Percentiles rank a stretch among this genome's conserved stretches.
Conservation (phyloP, 2,797 vertebrate species). For the Poliocrania exsul region DNA sequence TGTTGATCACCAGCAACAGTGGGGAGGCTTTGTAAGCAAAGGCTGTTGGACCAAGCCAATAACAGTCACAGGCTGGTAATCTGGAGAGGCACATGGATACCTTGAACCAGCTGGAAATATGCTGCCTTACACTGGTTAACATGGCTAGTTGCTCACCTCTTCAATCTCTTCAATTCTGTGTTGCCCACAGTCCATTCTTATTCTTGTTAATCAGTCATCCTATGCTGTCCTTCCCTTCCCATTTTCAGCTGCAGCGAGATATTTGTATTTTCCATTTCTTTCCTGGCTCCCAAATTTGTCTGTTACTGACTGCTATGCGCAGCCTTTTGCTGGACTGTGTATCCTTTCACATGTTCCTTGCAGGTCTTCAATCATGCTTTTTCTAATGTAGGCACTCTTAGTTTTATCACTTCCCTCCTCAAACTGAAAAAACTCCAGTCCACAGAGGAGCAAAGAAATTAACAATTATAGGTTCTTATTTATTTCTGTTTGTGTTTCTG, state of each 20-base stretch:
- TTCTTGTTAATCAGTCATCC: accelerated
- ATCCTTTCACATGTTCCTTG: not conserved
- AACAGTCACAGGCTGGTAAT: not conserved
- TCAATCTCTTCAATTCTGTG: not conserved
- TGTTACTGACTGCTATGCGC: not conserved
- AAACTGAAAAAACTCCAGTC: not conserved
- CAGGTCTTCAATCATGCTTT: not conserved
- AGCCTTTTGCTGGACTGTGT: not conserved
- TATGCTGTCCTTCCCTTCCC: not conserved
- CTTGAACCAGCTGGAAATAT: not conserved
- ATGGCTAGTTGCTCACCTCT: not conserved
- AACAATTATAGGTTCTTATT: not conserved
- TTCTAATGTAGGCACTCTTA: not conserved
- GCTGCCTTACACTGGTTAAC: not conserved
- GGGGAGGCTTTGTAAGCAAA: not conserved
- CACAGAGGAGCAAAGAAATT: not conserved
- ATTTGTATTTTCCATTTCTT: not conserved
- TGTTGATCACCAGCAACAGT: not conserved
- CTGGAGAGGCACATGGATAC: not conserved
- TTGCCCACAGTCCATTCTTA: not conserved
- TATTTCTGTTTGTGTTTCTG: not conserved
- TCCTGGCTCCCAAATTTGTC: not conserved
- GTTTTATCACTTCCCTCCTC: not conserved
- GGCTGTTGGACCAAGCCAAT: not conserved
- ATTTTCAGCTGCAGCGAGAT: not conserved